Conservation (phyloP, 2,797 vertebrate species). For the Aulostomus chinensis region DNA sequence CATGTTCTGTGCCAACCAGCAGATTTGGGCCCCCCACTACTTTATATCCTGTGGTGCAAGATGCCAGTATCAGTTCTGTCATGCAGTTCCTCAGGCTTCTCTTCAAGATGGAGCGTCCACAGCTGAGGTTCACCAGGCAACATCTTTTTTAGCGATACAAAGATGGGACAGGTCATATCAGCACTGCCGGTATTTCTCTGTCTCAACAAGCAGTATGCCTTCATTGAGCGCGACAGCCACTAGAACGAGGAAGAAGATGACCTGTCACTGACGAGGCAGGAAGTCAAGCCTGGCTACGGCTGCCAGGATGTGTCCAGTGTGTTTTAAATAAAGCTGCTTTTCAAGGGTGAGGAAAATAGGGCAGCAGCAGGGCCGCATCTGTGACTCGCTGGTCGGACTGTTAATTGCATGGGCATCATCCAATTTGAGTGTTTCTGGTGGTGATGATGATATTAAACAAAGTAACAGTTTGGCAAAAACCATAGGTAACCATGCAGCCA, state of each 20-base stretch:
- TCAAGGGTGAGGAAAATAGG: slow-evolving; percentile 5
- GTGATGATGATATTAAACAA: neutral
- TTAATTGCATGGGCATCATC: neutral
- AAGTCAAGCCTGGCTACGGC: too few species aligned
- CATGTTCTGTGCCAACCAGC: too few species aligned
- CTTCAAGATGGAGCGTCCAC: slow-evolving; percentile 13
- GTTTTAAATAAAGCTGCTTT: slow-evolving; percentile 15
- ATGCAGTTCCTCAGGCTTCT: slow-evolving; percentile 18
- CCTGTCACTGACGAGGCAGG: slow-evolving; percentile 21
- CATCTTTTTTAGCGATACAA: slow-evolving; percentile 17
- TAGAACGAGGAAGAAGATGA: slow-evolving; percentile 27
- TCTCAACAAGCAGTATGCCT: slow-evolving; percentile 18
- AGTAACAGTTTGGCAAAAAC: slow-evolving; percentile 11
- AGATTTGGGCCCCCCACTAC: too few species aligned
- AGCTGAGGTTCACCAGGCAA: slow-evolving; percentile 39
- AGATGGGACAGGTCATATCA: slow-evolving; percentile 24
- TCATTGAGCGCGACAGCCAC: slow-evolving; percentile 45
- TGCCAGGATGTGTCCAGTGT: too few species aligned
- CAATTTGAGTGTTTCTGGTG: neutral
- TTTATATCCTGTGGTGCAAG: slow-evolving; percentile 1
- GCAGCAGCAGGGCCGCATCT: neutral
- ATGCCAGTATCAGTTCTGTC: slow-evolving; percentile 12
- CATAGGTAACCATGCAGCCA: slow-evolving; percentile 5
- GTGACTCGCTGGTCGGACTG: neutral
- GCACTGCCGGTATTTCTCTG: slow-evolving; percentile 29